Base-by-base conservation (phyloP, 2,797 vertebrate species). In the Ciconia nigra region DNA sequence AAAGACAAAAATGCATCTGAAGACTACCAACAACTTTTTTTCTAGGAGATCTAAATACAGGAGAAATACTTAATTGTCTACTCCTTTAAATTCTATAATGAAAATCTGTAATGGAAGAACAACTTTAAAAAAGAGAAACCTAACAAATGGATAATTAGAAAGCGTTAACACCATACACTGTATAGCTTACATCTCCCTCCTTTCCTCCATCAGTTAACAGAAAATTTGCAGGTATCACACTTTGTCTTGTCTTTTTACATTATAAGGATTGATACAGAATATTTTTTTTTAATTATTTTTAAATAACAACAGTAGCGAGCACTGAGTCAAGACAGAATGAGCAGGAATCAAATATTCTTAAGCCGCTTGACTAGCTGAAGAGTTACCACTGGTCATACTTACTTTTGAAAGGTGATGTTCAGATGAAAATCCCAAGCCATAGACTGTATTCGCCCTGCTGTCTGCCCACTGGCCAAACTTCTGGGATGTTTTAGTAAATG, bases 381-480 rank as follows among this genome's bases (percentile, higher is more conserved):
- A 65, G 44, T 29, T 4, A 1, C 12, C 41, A 88, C 26, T 84
- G 17, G 29, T 71, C 46, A 77, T 93, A 98, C 98, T 98, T 97
- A 99, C 99, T 98, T 99, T 99, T 79, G 98, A 98, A 96, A 99
- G 99, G 97, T 99, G 99, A 98, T 99, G 99, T 97, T 99, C 99
- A 39, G 99, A 99, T 96, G 99, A 99, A 98, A 99, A 99, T 97
- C 99, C 99, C 98, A 99, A 98, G 79, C 99, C 99, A 92, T 99
- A 99, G 84, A 99, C 99, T 22, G 99, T 99, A 98, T 99, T 99
- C 1, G 99, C 99, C 86, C 99, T 98, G 97, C 99, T 99, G 98
- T 99, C 99, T 49, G 99, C 99, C 99, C 99, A 99, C 72, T 99
- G 99, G 92, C 99, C 99, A 98, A 99, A 99, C 98, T 99, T 99